Evolutionary conservation across 2,113 vertebrate species (phyloP), one percentile per base, ranked within the genome.

Genomic region (Sylvia atricapilla): DNA sequence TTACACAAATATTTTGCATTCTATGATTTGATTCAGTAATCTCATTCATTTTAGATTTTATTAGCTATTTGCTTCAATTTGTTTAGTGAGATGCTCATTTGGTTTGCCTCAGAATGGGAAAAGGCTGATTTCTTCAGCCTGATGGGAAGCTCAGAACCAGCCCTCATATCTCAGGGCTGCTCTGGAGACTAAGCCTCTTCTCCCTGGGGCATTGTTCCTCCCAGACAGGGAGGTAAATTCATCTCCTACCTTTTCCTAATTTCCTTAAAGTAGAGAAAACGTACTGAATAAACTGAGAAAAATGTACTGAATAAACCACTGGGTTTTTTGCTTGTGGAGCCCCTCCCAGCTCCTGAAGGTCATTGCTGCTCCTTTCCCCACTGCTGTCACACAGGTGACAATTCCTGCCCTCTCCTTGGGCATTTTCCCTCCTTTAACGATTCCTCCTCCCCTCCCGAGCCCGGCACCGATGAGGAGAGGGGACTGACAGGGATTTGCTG

Each of bases 1-100:
- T 97, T 97, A 96, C 91, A 95, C 89, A 97, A 97, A 97, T 94
- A 90, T 94, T 96, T 95, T 84, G 83, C 76, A 92, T 78, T 75
- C 63, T 79, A 31, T 84, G 49, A 94, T 88, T 94, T 90, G 56
- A 79, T 87, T 95, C 93, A 70, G 47, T 67, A 95, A 92, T 86
- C 56, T 78, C 66, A 93, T 91, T 96, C 97, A 81, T 91, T 96
- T 90, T 87, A 43, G 39, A 91, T 95, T 94, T 96, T 96, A 96
- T 96, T 95, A 95, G 93, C 89, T 75, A 63, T 77, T 96, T 89
- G 60, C 72, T 95, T 90, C 87, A 70, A 89, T 89, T 87, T 74
- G 68, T 70, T 97, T 64, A 81, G 64, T 56, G 76, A 94, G 69
- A 90, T 75, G 85, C 66, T 93, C 82, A 50, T 91, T 89, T 77